Evolutionary conservation across 2,888 invertebrate species (phyloP), one percentile per base, ranked within the genome.

Genomic region (Thalpophila matura): DNA sequence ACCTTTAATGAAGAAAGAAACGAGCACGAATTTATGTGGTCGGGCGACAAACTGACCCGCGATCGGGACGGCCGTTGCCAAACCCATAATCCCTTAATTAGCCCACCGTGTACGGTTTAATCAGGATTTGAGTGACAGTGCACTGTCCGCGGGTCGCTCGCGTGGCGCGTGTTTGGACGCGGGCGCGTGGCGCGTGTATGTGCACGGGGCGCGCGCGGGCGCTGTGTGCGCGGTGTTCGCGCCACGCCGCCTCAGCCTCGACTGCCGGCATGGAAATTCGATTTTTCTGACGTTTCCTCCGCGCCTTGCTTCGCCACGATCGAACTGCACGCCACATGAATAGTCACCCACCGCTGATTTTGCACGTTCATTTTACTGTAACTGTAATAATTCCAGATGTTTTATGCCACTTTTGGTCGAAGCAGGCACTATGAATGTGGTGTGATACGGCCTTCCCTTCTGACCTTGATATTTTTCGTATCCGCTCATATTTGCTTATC

Each of bases 271-370:
- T 92, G 93, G 91, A 93, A 94, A 93, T 94, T 94, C 94, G 94
- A 94, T 95, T 94, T 94, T 94, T 92, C 93, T 93, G 93, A 93
- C 94, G 91, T 94, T 93, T 94, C 93, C 94, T 93, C 94, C 94
- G 93, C 94, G 92, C 94, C 94, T 94, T 90, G 88, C 86, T 86
- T 85, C 77, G 81, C 90, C 87, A 87, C 94, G 94, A 95, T 94
- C 94, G 94, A 94, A 95, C 88, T 93, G 92, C 93, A 94, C 92
- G 93, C 90, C 88, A 91, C 87, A 85, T 88, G 88, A 87, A 89
- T 83, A 86, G 85, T 86, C 82, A 85, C 84, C 87, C 84, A 80
- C 87, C 90, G 86, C 86, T 91, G 94, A 93, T 94, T 94, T 93
- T 91, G 93, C 93, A 93, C 90, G 91, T 90, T 89, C 90, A 88